A percentile compares a stretch with the other conserved stretches of the same genome.
Evolutionary conservation across 2,888 invertebrate genomes (phyloP).

Genomic region (Ophioninae sp.): DNA sequence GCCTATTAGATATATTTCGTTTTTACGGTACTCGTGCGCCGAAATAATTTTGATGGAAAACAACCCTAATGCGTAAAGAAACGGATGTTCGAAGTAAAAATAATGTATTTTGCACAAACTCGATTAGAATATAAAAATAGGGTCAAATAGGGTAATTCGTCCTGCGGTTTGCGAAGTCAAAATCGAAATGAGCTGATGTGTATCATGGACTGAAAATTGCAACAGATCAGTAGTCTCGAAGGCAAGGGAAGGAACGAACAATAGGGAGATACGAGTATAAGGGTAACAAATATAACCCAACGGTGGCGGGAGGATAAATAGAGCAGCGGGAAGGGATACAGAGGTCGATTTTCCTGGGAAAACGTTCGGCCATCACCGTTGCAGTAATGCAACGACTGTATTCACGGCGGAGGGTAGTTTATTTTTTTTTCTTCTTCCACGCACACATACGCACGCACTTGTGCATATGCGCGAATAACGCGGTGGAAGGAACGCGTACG

Average conservation of each 20-base stretch:
- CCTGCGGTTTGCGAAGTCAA: background rate
- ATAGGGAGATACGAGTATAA: background rate
- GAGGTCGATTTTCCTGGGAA: slow-evolving; percentile 43
- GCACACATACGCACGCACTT: background rate
- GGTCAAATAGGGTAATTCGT: background rate
- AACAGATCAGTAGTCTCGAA: background rate
- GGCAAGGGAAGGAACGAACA: background rate
- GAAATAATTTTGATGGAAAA: too few species aligned
- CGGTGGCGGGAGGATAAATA: slow-evolving; percentile 20
- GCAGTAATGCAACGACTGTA: slow-evolving; percentile 57
- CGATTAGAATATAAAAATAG: too few species aligned
- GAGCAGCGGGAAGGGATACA: slow-evolving; percentile 36
- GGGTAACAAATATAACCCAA: slow-evolving; percentile 2
- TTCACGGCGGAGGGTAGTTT: slow-evolving; percentile 46
- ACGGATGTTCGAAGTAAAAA: too few species aligned
- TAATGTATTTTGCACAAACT: too few species aligned
- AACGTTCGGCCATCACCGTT: slow-evolving; percentile 32
- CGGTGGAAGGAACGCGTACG: slow-evolving; percentile 18
- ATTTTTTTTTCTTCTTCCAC: slow-evolving; percentile 21
- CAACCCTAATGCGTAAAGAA: too few species aligned
- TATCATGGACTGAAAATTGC: background rate
- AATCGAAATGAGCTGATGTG: background rate
- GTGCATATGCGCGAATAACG: slow-evolving; percentile 4
- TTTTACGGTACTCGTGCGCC: too few species aligned
- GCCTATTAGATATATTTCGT: too few species aligned